A percentile compares a stretch with the other conserved stretches of the same genome.
Evolutionary conservation across 2,113 vertebrate genomes (phyloP).

Genomic region (Patagioenas fasciata): DNA sequence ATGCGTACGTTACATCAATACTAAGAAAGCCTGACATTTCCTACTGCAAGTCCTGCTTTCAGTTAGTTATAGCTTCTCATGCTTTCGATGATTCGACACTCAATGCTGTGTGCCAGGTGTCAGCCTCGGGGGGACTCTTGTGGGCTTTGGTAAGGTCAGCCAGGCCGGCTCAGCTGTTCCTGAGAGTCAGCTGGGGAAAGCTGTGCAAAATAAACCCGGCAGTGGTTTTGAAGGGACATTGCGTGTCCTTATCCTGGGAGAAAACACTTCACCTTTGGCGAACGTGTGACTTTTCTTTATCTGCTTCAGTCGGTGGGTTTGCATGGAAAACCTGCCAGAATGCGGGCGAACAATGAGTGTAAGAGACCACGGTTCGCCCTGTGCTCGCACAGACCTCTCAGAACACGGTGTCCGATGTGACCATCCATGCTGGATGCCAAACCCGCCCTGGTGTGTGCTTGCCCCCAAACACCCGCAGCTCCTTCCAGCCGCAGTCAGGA

Average conservation of each 20-base stretch:
- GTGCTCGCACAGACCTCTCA: neutral
- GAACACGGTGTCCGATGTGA: neutral
- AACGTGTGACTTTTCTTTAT: neutral
- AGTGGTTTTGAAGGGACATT: neutral
- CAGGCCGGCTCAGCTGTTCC: constrained; percentile 11
- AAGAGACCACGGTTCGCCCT: neutral
- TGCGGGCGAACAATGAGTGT: neutral
- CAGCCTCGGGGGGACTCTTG: constrained; percentile 48
- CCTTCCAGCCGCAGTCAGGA: neutral
- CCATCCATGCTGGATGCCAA: neutral
- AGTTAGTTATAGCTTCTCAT: constrained; percentile 10
- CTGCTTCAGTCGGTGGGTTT: neutral
- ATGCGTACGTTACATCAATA: neutral
- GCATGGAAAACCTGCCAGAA: neutral
- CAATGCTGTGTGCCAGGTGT: constrained; percentile 25
- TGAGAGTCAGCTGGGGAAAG: neutral
- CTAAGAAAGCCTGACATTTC: neutral
- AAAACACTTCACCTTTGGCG: constrained; percentile 10
- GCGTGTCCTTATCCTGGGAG: neutral
- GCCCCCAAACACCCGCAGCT: neutral
- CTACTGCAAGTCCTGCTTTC: constrained; percentile 11
- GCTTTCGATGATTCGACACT: constrained; percentile 8
- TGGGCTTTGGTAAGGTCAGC: constrained; percentile 38
- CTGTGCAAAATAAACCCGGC: neutral
- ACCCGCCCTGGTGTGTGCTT: neutral